phyloP scores from a whole-genome alignment of 2,797 vertebrate species.

The Cirrhinus mrigala region DNA sequence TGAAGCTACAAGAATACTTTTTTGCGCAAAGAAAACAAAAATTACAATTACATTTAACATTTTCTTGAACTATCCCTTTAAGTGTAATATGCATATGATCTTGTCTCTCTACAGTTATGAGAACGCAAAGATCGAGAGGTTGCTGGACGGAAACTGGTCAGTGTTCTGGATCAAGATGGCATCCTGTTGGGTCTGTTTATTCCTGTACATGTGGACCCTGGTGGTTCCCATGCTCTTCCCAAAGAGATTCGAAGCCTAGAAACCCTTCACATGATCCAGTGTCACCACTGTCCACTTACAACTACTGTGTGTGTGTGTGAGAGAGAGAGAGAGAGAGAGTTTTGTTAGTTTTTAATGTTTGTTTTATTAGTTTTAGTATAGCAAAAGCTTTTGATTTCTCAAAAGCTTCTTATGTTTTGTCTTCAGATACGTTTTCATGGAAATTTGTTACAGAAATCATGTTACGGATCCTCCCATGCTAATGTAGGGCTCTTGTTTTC shows the following conservation, averaged over 20 bases:
- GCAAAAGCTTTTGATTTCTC: conserved; percentile 69
- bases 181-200: conserved; percentile 93
- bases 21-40: background rate
- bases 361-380: conserved; percentile 53
- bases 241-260: conserved; percentile 88
- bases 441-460: conserved; percentile 55
- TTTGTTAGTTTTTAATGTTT: background rate
- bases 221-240: conserved; percentile 90
- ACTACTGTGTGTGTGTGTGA: background rate
- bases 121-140: conserved; percentile 88
- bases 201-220: conserved; percentile 90
- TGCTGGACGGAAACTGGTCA: conserved; percentile 91
- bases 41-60: background rate
- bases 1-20: background rate
- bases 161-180: conserved; percentile 98
- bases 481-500: conserved; percentile 25
- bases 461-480: background rate
- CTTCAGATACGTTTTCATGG: conserved; percentile 59
- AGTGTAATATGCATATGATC: background rate
- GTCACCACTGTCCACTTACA: conserved; percentile 44
- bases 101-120: conserved; percentile 80
- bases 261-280: conserved; percentile 16
- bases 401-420: conserved; percentile 61
- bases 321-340: background rate
- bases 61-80: too few species aligned